A percentile compares a stretch with the other conserved stretches of the same genome.
These are phyloP conservation scores for Chrysolina oricalcia DNA, from an alignment of 2,888 invertebrate species.

Conservation along the genomic window DNA sequence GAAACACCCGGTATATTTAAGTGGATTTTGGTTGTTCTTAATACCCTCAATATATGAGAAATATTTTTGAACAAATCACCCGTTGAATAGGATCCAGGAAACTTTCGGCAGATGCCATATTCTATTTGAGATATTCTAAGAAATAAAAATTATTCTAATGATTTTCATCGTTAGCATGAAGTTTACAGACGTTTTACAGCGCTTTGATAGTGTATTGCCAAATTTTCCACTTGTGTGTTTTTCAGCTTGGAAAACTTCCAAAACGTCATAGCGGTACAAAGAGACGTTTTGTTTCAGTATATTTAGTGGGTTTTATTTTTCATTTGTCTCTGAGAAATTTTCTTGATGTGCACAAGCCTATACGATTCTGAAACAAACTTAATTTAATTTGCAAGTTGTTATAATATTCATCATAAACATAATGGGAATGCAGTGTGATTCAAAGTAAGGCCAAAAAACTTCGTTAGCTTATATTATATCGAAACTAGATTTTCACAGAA, in stretches of 20 bases:
- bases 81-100: background rate
- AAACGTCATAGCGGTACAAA: conserved; percentile 13
- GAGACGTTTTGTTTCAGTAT: background rate
- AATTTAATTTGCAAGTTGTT: too few species aligned
- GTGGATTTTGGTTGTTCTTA: background rate
- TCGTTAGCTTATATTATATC: too few species aligned
- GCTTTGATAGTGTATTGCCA: conserved; percentile 24
- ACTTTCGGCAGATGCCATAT: conserved; percentile 14
- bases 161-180: conserved; percentile 29
- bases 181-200: conserved; percentile 30
- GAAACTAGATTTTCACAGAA: too few species aligned
- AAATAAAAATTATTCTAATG: conserved; percentile 24
- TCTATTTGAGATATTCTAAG: background rate
- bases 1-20: background rate
- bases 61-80: background rate
- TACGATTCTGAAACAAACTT: too few species aligned
- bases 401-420: too few species aligned
- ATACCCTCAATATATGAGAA: background rate
- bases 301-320: background rate
- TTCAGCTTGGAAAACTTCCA: conserved; percentile 21
- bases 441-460: too few species aligned
- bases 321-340: background rate
- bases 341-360: background rate
- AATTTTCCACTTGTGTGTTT: conserved; percentile 25
- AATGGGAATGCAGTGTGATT: too few species aligned